Conservation (phyloP, 2,113 vertebrate species). For the Cynopterus brachyotis region DNA sequence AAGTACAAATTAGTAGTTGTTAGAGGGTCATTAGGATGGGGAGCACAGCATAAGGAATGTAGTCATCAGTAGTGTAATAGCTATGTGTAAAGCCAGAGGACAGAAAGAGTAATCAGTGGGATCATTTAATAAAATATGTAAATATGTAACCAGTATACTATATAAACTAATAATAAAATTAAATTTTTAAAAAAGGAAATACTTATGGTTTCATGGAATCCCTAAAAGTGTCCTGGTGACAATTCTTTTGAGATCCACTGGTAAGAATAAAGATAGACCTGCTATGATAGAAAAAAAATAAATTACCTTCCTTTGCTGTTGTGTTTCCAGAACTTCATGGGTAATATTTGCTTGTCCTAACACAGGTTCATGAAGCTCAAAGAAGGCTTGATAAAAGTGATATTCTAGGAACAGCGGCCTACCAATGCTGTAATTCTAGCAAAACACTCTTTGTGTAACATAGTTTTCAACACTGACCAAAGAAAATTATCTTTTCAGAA, state of each 20-base stretch:
- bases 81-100: too few species aligned
- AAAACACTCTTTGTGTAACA: background rate
- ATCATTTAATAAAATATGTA: too few species aligned
- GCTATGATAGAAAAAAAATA: background rate
- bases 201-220: background rate
- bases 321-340: background rate
- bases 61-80: too few species aligned
- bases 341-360: background rate
- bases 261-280: background rate
- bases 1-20: too few species aligned
- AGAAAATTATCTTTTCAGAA: background rate
- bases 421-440: background rate
- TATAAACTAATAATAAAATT: too few species aligned
- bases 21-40: too few species aligned
- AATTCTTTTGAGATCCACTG: background rate
- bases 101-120: too few species aligned
- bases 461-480: background rate
- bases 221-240: background rate
- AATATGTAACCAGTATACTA: too few species aligned
- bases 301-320: background rate
- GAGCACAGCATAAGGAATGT: too few species aligned
- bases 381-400: background rate
- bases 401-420: background rate
- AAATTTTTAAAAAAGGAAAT: too few species aligned
- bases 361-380: background rate